A percentile compares a stretch with the other conserved stretches of the same genome.
Evolutionary conservation across 2,797 vertebrate species (phyloP).

Genomic region (Enoplosus armatus): DNA sequence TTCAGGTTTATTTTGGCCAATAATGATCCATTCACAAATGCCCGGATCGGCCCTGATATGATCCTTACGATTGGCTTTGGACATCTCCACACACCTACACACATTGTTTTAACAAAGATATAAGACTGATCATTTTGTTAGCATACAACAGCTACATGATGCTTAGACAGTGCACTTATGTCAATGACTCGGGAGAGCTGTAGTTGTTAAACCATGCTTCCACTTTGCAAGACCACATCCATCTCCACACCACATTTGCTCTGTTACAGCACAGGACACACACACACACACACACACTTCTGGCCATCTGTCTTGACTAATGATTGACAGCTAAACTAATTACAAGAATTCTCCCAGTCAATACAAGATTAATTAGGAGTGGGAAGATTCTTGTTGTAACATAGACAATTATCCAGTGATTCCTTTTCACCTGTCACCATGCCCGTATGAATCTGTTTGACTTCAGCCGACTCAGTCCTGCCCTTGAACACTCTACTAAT

Average conservation of each 20-base stretch:
- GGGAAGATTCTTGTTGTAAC: constrained; percentile 49
- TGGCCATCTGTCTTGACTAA: constrained; percentile 44
- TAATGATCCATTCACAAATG: neutral
- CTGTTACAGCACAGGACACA: constrained; percentile 13
- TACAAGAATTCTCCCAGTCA: constrained; percentile 53
- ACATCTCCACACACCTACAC: neutral
- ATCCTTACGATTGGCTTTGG: neutral
- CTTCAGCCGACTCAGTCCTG: constrained; percentile 47
- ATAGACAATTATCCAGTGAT: constrained; percentile 57
- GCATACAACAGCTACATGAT: neutral
- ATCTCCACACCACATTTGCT: constrained; percentile 3
- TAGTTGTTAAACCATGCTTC: neutral
- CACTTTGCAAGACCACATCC: constrained; percentile 14
- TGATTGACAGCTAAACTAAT: constrained; percentile 74
- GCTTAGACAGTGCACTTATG: neutral
- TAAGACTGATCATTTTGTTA: neutral
- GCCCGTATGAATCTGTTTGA: constrained; percentile 58
- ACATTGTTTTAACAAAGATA: neutral
- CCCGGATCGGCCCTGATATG: neutral
- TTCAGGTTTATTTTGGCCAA: neutral
- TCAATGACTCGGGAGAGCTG: neutral
- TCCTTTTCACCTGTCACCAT: constrained; percentile 51
- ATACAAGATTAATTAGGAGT: constrained; percentile 60
- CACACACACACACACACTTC: constrained; percentile 1
- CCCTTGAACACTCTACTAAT: constrained; percentile 57